A percentile compares a stretch with the other conserved stretches of the same genome.
These are phyloP conservation scores for Bradypus variegatus DNA, from an alignment of 2,797 vertebrate species.

Conservation along the genomic window DNA sequence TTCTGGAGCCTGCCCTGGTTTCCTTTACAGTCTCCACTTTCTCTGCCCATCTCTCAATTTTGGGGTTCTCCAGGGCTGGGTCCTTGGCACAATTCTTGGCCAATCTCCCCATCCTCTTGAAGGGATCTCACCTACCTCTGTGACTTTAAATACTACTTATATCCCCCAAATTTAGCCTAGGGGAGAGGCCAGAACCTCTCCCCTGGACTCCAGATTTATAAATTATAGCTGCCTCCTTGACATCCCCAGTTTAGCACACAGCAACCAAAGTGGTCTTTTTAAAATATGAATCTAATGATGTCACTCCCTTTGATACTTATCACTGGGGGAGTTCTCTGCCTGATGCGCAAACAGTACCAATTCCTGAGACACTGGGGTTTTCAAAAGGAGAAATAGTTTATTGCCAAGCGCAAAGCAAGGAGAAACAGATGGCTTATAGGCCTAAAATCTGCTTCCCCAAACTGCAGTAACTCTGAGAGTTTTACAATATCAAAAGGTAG, in stretches of 20 bases:
- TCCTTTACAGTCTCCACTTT: constrained; percentile 4
- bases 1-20: neutral
- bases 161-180: neutral
- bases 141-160: neutral
- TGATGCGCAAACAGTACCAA: too few relatives aligned
- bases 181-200: neutral
- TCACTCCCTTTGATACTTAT: neutral
- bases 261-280: neutral
- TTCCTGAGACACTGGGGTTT: too few relatives aligned
- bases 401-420: too few relatives aligned
- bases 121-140: neutral
- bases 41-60: neutral
- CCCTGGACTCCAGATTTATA: neutral
- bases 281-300: neutral
- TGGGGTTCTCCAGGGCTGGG: neutral
- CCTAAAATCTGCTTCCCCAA: too few relatives aligned
- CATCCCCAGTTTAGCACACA: neutral
- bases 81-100: neutral
- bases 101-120: neutral
- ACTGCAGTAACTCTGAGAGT: too few relatives aligned
- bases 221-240: neutral
- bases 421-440: too few relatives aligned
- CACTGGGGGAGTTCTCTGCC: too few relatives aligned
- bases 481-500: too few relatives aligned
- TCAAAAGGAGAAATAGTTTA: too few relatives aligned